These are phyloP conservation scores for Tachystola acroxantha DNA, from an alignment of 2,888 invertebrate genomes.

Conservation along the genomic window DNA sequence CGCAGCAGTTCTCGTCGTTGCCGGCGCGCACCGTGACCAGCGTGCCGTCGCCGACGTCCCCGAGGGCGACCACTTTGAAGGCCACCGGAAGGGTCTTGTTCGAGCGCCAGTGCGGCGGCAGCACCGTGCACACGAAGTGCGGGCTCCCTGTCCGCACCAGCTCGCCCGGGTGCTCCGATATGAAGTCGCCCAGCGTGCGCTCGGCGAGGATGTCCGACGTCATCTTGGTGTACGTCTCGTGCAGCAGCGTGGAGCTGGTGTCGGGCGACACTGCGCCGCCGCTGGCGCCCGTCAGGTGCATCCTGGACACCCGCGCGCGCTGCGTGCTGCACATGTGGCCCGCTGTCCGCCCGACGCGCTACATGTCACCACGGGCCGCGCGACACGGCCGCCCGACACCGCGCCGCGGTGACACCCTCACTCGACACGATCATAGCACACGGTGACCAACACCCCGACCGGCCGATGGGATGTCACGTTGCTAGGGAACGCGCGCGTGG, in stretches of 20 bases:
- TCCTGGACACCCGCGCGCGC: slow-evolving; percentile 71
- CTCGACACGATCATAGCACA: slow-evolving; percentile 36
- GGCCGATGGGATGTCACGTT: slow-evolving; percentile 50
- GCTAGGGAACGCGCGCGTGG: slow-evolving; percentile 73
- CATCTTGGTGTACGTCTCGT: slow-evolving; percentile 92
- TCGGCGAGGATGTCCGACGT: slow-evolving; percentile 94
- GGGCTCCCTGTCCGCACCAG: slow-evolving; percentile 95
- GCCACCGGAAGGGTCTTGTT: slow-evolving; percentile 98
- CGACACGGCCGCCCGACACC: slow-evolving; percentile 40
- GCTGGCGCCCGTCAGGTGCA: slow-evolving; percentile 72
- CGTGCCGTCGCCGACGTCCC: slow-evolving; percentile 97
- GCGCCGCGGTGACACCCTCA: slow-evolving; percentile 32
- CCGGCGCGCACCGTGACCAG: slow-evolving; percentile 97
- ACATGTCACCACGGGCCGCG: slow-evolving; percentile 56
- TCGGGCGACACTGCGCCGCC: slow-evolving; percentile 82
- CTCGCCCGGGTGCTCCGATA: slow-evolving; percentile 95
- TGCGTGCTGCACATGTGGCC: slow-evolving; percentile 73
- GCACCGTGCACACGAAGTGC: slow-evolving; percentile 95
- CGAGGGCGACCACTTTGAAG: slow-evolving; percentile 96
- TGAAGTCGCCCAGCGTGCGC: slow-evolving; percentile 89
- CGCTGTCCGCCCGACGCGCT: slow-evolving; percentile 38
- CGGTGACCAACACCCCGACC: slow-evolving; percentile 16
- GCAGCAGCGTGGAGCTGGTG: slow-evolving; percentile 84
- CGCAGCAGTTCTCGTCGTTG: slow-evolving; percentile 98
- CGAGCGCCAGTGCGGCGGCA: slow-evolving; percentile 98